Percentiles rank a stretch among this genome's conserved stretches.
Evolutionary conservation across 2,888 invertebrate species (phyloP).

Genomic region (Oscheius sp.): DNA sequence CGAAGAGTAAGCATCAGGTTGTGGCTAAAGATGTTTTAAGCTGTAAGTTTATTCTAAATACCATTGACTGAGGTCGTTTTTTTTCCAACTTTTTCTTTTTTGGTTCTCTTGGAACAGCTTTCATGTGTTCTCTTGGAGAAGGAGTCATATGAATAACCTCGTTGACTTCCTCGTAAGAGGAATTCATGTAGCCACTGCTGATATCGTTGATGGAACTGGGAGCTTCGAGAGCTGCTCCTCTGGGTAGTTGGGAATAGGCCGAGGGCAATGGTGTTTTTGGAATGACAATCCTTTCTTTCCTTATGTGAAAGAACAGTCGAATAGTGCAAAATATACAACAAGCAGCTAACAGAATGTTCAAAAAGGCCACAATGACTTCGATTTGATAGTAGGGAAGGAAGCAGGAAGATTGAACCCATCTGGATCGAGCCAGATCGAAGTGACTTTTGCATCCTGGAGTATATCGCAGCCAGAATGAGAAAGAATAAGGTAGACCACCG

Average conservation of each 20-base stretch:
- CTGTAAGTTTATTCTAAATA: not conserved
- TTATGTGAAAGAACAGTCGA: not conserved
- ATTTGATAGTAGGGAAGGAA: constrained; percentile 26
- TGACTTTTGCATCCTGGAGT: constrained; percentile 58
- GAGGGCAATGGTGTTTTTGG: constrained; percentile 14
- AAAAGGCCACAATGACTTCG: constrained; percentile 29
- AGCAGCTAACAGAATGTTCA: constrained; percentile 22
- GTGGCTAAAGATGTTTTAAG: constrained; percentile 6
- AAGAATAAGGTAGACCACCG: constrained; percentile 60
- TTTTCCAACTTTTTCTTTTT: constrained; percentile 36
- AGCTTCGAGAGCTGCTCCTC: constrained; percentile 11
- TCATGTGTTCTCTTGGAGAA: not conserved
- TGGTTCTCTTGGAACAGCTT: constrained; percentile 27
- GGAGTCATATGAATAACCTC: constrained; percentile 20
- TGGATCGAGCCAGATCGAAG: constrained; percentile 52
- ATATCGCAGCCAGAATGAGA: constrained; percentile 61
- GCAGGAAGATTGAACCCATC: constrained; percentile 30
- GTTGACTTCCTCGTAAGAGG: constrained; percentile 51
- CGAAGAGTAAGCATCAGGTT: constrained; percentile 31
- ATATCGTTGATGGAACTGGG: constrained; percentile 28
- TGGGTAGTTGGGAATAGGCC: constrained; percentile 7
- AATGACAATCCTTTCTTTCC: not conserved
- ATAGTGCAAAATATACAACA: constrained; percentile 4
- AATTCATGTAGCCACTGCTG: constrained; percentile 62
- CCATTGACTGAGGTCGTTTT: constrained; percentile 27